phyloP scores from a whole-genome alignment of 2,797 vertebrate genomes.

The Anguilla megastoma region DNA sequence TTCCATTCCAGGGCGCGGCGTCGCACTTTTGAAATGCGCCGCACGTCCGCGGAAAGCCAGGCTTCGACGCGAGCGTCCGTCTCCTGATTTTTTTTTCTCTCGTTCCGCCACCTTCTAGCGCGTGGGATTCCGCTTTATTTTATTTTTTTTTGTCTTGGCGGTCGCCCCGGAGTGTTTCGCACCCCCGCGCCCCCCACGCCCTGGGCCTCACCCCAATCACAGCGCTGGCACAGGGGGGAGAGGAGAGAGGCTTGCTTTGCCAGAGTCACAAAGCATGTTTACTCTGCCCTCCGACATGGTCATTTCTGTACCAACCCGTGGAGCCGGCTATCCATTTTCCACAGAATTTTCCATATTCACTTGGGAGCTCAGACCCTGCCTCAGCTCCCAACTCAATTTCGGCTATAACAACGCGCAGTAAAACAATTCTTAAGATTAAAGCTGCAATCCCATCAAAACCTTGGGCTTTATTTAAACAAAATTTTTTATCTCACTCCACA shows the following conservation, averaged over 20 bases:
- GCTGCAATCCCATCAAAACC: neutral
- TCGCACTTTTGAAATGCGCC: neutral
- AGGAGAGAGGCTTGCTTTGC: neutral
- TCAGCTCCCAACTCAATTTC: constrained; percentile 4
- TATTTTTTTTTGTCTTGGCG: neutral
- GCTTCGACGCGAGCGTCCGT: neutral
- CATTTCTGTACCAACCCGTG: neutral
- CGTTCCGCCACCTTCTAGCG: neutral
- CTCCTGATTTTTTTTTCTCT: neutral
- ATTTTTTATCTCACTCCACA: neutral
- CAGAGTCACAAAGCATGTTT: neutral
- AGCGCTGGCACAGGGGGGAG: neutral
- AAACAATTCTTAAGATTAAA: neutral
- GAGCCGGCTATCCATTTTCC: neutral
- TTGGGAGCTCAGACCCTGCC: neutral
- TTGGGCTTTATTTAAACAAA: neutral
- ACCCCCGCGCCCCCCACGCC: neutral
- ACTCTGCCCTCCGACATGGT: neutral
- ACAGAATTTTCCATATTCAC: neutral
- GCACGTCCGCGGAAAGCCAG: neutral
- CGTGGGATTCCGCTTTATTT: neutral
- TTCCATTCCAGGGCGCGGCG: neutral
- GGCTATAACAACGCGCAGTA: neutral
- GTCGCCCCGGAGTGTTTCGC: neutral
- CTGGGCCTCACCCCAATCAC: constrained; percentile 6